Evolutionary conservation across 1,140 invertebrate genomes (phyloP).

Genomic region (Formica exsecta): DNA sequence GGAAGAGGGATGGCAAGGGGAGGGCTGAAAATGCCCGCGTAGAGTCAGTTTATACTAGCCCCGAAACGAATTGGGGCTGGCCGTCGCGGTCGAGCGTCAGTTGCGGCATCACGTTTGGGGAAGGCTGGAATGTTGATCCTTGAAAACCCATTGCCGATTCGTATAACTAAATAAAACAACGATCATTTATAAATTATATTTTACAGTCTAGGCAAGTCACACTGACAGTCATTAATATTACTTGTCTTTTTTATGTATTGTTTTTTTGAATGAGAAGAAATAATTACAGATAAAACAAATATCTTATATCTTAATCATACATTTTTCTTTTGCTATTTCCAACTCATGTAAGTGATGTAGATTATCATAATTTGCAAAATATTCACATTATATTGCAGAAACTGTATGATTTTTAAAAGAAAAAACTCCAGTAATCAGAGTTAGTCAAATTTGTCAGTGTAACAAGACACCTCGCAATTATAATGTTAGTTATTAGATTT

Average conservation of each 20-base stretch:
- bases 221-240: background rate
- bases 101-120: slow-evolving; percentile 84
- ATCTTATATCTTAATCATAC: background rate
- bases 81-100: slow-evolving; percentile 89
- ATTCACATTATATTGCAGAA: background rate
- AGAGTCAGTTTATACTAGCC: slow-evolving; percentile 88
- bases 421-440: background rate
- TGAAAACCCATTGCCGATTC: slow-evolving; percentile 90
- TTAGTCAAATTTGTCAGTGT: background rate
- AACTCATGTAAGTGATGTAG: background rate
- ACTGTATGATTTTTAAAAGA: background rate
- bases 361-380: background rate
- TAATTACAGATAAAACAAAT: background rate
- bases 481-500: background rate
- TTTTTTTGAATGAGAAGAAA: background rate
- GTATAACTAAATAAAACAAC: slow-evolving; percentile 85
- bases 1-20: background rate
- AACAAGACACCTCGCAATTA: background rate
- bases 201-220: background rate
- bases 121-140: slow-evolving; percentile 91
- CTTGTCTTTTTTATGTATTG: background rate
- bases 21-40: slow-evolving; percentile 35
- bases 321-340: background rate
- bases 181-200: slow-evolving; percentile 62
- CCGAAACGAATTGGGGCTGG: slow-evolving; percentile 90